Evolutionary conservation across 1,140 invertebrate genomes (phyloP).

Genomic region (Lamellibrachia luymesi): DNA sequence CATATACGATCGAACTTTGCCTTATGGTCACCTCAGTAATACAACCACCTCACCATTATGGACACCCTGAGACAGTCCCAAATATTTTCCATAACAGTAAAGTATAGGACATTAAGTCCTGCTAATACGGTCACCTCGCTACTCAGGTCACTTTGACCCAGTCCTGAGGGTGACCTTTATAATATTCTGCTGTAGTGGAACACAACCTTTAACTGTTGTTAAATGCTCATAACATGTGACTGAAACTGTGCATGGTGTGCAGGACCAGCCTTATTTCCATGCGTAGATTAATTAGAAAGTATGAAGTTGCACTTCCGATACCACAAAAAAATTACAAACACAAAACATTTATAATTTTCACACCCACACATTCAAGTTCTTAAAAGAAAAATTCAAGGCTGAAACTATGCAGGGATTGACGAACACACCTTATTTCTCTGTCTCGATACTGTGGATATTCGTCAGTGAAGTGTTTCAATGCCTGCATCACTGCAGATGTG

Average conservation of each 20-base stretch:
- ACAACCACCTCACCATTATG: too few relatives aligned
- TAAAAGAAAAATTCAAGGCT: neutral
- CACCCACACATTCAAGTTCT: neutral
- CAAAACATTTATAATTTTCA: neutral
- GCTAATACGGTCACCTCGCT: neutral
- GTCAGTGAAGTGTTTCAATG: constrained; percentile 35
- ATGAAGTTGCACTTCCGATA: too few relatives aligned
- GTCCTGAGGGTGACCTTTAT: too few relatives aligned
- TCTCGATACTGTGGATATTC: constrained; percentile 35
- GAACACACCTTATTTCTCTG: constrained; percentile 33
- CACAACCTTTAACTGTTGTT: too few relatives aligned
- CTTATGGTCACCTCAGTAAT: too few relatives aligned
- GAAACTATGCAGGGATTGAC: neutral
- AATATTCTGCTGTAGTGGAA: too few relatives aligned
- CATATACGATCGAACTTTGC: too few relatives aligned
- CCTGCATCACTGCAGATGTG: constrained; percentile 46
- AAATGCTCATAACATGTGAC: neutral
- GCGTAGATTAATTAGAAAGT: too few relatives aligned
- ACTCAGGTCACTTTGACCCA: too few relatives aligned
- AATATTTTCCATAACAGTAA: too few relatives aligned
- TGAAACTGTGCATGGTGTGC: neutral
- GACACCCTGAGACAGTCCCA: too few relatives aligned
- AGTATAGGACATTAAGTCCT: too few relatives aligned
- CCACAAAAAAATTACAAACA: constrained; percentile 19
- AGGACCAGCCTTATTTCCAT: neutral